Evolutionary conservation across 1,140 invertebrate species (phyloP), one percentile per base, ranked within the genome.

Genomic region (Gonioctena quinquepunctata): DNA sequence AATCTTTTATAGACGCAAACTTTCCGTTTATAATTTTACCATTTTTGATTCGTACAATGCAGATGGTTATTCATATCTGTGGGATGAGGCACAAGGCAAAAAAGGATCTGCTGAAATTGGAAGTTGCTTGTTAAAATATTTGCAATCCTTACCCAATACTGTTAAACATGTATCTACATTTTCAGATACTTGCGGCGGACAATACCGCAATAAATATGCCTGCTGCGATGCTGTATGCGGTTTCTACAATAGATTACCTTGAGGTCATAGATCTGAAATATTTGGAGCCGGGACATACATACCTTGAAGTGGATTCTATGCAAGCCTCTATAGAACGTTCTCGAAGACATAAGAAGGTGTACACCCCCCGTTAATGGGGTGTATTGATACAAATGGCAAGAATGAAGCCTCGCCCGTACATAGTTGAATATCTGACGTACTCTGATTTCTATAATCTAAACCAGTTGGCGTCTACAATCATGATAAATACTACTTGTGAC

Each of bases 251-350:
- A 22, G 21, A 59, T n/a, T 8, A 59, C 23, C 25, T 59, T 25
- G n/a, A 27, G 22, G 13, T 26, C 11, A 27, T 0, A 59, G 56
- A 59, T 59, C 21, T 59, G 25, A 59, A 27, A 26, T 59, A 25
- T 18, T 19, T 27, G 56, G 56, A 59, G 22, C 22, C 23, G 21
- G 56, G 3, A 23, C 56, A 59, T 59, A 19, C 23, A 22, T 59
- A 59, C 13, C n/a, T 59, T 22, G 56, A 59, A 26, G 13, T 22
- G n/a, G 56, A 59, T 59, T 59, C 56, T 25, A 59, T 59, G 21
- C 21, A 59, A 19, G 23, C 23, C n/a, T 23, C 23, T 27, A 59
- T 59, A 19, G 13, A 59, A 26, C 8, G 56, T 25, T 18, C 56
- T 2, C 7, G 23, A 25, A 59, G 7, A 59, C 8, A 27, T 22